These are phyloP conservation scores for Colletes collaris DNA, from an alignment of 2,888 invertebrate genomes.

Conservation along the genomic window DNA sequence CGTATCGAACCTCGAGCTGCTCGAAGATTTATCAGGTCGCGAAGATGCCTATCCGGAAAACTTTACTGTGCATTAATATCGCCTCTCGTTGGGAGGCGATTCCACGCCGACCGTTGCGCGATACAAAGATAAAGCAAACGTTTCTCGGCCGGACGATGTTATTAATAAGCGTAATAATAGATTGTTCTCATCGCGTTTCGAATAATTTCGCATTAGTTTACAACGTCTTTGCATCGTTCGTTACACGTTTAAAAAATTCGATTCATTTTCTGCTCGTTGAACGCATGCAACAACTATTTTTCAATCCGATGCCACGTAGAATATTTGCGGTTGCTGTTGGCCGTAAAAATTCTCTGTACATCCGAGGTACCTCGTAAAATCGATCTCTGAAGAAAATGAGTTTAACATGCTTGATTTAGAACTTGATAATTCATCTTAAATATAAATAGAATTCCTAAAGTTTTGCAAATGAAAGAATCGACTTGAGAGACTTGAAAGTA, in stretches of 20 bases:
- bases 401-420: too few species aligned
- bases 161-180: constrained; percentile 52
- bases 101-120: constrained; percentile 25
- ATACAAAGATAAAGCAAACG: constrained; percentile 41
- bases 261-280: neutral
- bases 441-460: too few species aligned
- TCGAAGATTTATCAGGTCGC: constrained; percentile 66
- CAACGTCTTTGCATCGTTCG: constrained; percentile 1
- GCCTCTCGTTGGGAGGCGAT: constrained; percentile 27
- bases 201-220: constrained; percentile 15
- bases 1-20: constrained; percentile 55
- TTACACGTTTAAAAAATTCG: constrained; percentile 1
- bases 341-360: too few species aligned
- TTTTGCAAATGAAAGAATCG: too few species aligned
- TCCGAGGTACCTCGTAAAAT: too few species aligned
- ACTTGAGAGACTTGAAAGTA: too few species aligned
- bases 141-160: constrained; percentile 24
- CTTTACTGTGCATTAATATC: constrained; percentile 51
- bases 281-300: too few species aligned
- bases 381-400: too few species aligned
- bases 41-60: constrained; percentile 64
- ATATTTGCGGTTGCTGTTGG: too few species aligned
- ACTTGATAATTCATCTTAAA: too few species aligned
- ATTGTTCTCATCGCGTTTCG: constrained; percentile 28
- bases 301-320: too few species aligned